Base-by-base conservation (phyloP, 2,113 vertebrate species). In the Hippolais icterina region DNA sequence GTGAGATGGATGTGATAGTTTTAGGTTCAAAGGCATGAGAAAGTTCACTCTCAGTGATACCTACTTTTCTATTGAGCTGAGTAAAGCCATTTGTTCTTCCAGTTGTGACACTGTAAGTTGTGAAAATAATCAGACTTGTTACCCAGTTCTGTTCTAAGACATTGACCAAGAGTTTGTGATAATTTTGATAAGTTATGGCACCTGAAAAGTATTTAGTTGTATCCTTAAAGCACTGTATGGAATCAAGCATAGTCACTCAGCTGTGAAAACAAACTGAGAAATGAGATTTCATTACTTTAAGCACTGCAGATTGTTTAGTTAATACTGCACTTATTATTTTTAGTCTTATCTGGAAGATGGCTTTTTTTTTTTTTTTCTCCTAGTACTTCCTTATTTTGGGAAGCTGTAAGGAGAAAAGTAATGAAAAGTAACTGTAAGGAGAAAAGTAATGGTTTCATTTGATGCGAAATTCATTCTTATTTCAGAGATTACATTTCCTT, bases 201-300 rank as follows among this genome's bases (percentile, higher is more conserved):
- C 68, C 72, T 92, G 52, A 71, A 31, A 52, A 95, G 72, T 63
- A 44, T 86, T 92, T 54, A 39, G 15, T 54, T 93, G 1, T 76
- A n/a, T 89, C 80, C 59, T 77, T 42, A 42, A 65, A 80, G 59
- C 68, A 41, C 53, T 60, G 33, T 37, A 23, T 39, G 54, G 72
- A 74, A 28, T 54, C 52, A 44, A 63, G 71, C 25, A 17, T 7
- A 31, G 42, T 23, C 76, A 44, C 46, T 94, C 94, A 93, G 80
- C 74, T 92, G 71, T 85, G 87, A 85, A 96, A 94, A 96, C 83
- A 94, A 69, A 87, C 52, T 7, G 44, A 87, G 53, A 82, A 87
- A 79, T 82, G 41, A 89, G 28, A 28, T 69, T 46, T 77, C 80
- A 74, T 85, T 66, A 37, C 71, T 77, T 89, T 10, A 91, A 87